Conservation (phyloP, 1,140 invertebrate genomes). For the Eciton burchellii region DNA sequence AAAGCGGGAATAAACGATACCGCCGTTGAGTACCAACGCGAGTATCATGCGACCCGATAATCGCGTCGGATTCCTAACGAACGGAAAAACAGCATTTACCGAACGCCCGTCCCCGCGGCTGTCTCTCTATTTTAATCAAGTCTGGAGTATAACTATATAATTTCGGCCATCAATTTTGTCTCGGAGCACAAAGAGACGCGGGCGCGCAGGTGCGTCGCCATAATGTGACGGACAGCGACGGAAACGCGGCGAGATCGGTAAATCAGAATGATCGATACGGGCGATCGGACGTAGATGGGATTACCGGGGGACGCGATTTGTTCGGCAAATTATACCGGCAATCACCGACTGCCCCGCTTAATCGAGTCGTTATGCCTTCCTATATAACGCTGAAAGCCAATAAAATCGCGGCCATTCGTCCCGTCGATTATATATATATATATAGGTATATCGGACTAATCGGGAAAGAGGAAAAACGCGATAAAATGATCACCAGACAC, state of each 20-base stretch:
- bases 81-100: constrained; percentile 70
- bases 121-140: constrained; percentile 63
- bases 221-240: constrained; percentile 62
- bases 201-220: constrained; percentile 56
- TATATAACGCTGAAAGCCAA: constrained; percentile 72
- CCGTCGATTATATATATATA: constrained; percentile 54
- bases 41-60: constrained; percentile 57
- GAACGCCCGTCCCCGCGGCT: not conserved
- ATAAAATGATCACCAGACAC: constrained; percentile 61
- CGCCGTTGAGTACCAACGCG: constrained; percentile 64
- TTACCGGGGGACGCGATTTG: constrained; percentile 72
- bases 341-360: constrained; percentile 74
- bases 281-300: constrained; percentile 66
- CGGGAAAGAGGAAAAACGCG: constrained; percentile 21
- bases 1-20: constrained; percentile 70
- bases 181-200: constrained; percentile 50
- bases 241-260: constrained; percentile 61
- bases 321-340: constrained; percentile 75
- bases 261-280: constrained; percentile 73
- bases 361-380: constrained; percentile 74
- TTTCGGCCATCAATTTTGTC: constrained; percentile 67
- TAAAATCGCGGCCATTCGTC: constrained; percentile 68
- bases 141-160: constrained; percentile 67
- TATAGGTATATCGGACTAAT: constrained; percentile 27
- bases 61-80: constrained; percentile 68